phyloP scores from a whole-genome alignment of 30 jellyfish, hydroid and myxozoan genomes.

The Aurelia aurita complex sp. Pacific region DNA sequence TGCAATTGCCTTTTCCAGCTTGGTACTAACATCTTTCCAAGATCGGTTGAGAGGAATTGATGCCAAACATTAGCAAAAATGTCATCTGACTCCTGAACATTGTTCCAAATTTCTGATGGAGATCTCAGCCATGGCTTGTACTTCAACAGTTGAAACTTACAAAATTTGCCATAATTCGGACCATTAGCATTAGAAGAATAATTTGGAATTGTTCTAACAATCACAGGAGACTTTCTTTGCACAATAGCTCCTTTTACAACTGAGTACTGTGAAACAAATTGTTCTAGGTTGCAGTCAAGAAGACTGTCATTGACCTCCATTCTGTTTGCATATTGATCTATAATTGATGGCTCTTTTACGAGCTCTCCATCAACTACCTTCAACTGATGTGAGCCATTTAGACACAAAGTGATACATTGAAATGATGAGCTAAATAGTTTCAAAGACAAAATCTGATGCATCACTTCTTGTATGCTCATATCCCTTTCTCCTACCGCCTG shows the following conservation, averaged over 20 bases:
- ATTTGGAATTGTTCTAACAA: conserved; percentile 35
- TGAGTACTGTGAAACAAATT: conserved; percentile 40
- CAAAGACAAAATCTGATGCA: conserved; percentile 46
- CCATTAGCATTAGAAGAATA: conserved; percentile 39
- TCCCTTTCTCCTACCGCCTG: conserved; percentile 73
- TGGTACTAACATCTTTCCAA: conserved; percentile 35
- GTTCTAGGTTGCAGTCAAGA: conserved; percentile 9
- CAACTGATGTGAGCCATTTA: conserved; percentile 46
- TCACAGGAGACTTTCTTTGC: conserved; percentile 34
- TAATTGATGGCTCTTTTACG: conserved; percentile 3
- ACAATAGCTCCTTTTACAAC: conserved; percentile 24
- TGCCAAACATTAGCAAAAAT: conserved; percentile 18
- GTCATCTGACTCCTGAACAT: neutral
- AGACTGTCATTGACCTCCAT: conserved; percentile 20
- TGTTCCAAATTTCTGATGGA: conserved; percentile 40
- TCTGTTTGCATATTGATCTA: conserved; percentile 47
- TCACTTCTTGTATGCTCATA: conserved; percentile 70
- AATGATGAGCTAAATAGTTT: conserved; percentile 58
- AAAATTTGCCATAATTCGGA: conserved; percentile 18
- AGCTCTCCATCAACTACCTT: conserved; percentile 41
- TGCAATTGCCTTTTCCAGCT: conserved; percentile 45
- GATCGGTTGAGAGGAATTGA: conserved; percentile 13
- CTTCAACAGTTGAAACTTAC: conserved; percentile 42
- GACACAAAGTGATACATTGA: conserved; percentile 25
- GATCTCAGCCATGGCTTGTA: conserved; percentile 36